A percentile compares a stretch with the other conserved stretches of the same genome.
These are phyloP conservation scores for Melanotaenia maccullochi DNA, from an alignment of 2,797 vertebrate genomes.

Conservation along the genomic window DNA sequence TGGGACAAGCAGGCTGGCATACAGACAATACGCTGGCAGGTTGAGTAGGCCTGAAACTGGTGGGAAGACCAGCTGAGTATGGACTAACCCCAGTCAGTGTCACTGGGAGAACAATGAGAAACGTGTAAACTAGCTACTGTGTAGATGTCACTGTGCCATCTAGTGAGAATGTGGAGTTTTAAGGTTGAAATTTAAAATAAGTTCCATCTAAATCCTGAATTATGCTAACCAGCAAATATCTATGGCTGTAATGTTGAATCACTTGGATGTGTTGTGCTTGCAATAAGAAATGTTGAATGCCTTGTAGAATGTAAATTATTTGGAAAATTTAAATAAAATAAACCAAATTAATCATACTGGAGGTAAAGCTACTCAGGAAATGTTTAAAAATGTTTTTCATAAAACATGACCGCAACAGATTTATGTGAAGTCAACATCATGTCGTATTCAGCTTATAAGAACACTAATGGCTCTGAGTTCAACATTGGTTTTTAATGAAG, in stretches of 20 bases:
- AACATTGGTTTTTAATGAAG: conserved; percentile 47
- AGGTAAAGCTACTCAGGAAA: background rate
- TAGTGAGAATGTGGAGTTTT: too few species aligned
- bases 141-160: background rate
- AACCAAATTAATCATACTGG: background rate
- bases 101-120: background rate
- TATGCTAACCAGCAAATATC: background rate
- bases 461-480: background rate
- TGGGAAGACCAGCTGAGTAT: too few species aligned
- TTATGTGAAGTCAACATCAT: background rate
- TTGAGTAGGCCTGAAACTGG: too few species aligned
- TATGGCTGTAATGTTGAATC: background rate
- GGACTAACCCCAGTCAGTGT: too few species aligned
- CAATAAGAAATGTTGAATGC: too few species aligned
- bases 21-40: too few species aligned
- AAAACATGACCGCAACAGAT: background rate
- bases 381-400: background rate
- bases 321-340: too few species aligned
- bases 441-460: background rate
- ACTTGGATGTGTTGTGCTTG: too few species aligned
- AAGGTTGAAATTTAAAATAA: too few species aligned
- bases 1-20: too few species aligned
- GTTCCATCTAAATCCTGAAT: background rate
- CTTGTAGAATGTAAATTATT: too few species aligned
- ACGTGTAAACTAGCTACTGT: background rate